Evolutionary conservation across 2,888 invertebrate genomes (phyloP).

Genomic region (Pristionchus mayeri): DNA sequence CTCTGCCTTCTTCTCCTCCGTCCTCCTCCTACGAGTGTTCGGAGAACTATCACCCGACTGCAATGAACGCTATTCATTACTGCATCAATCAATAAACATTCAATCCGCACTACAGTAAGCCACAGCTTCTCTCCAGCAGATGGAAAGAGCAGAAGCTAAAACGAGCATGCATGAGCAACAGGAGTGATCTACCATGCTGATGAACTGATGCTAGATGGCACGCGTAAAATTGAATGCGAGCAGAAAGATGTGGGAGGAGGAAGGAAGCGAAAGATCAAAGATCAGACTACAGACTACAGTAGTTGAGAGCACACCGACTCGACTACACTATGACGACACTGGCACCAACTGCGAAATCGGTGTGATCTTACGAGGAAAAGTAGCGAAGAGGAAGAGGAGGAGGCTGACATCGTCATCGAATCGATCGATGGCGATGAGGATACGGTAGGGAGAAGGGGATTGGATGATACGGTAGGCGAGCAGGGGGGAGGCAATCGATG

Average conservation of each 20-base stretch:
- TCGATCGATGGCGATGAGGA: slow-evolving; percentile 34
- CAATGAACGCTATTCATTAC: neutral
- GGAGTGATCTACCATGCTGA: neutral
- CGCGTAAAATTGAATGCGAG: slow-evolving; percentile 17
- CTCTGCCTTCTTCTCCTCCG: slow-evolving; percentile 49
- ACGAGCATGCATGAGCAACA: neutral
- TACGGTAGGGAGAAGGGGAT: neutral
- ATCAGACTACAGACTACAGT: slow-evolving; percentile 20
- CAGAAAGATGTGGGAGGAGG: neutral
- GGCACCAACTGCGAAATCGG: slow-evolving; percentile 6
- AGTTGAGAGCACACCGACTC: neutral
- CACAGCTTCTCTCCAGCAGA: neutral
- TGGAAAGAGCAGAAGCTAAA: neutral
- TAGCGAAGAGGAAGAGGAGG: slow-evolving; percentile 7
- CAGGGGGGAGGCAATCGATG: slow-evolving; percentile 24
- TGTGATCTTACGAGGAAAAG: slow-evolving; percentile 42
- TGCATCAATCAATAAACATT: neutral
- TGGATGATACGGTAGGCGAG: slow-evolving; percentile 23
- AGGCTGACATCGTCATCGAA: neutral
- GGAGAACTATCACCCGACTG: slow-evolving; percentile 42
- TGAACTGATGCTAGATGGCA: slow-evolving; percentile 16
- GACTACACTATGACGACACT: slow-evolving; percentile 30
- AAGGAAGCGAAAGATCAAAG: slow-evolving; percentile 24
- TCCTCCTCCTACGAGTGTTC: slow-evolving; percentile 39
- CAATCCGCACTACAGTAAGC: neutral